Evolutionary conservation across 2,888 invertebrate species (phyloP).

Genomic region (Lepidochrysops patricia): DNA sequence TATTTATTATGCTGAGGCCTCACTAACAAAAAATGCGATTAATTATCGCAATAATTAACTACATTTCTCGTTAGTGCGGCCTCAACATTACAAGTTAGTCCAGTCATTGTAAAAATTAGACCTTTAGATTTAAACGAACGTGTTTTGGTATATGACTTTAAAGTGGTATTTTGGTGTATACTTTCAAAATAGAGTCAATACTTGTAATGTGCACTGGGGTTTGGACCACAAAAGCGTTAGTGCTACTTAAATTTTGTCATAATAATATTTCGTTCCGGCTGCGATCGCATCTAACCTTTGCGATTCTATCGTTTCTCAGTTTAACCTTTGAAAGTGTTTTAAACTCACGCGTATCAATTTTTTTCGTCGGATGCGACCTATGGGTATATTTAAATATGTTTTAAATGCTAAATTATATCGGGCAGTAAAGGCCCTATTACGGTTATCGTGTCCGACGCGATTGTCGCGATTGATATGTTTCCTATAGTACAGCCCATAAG

Average conservation of each 20-base stretch:
- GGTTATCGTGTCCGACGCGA: background rate
- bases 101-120: slow-evolving; percentile 5
- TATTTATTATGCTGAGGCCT: too few relatives aligned
- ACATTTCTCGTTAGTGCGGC: too few relatives aligned
- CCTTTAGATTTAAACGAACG: background rate
- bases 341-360: background rate
- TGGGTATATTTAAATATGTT: background rate
- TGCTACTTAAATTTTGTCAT: too few relatives aligned
- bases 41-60: too few relatives aligned
- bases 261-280: too few relatives aligned
- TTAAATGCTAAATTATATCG: too few relatives aligned
- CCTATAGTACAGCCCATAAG: slow-evolving; percentile 29
- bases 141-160: slow-evolving; percentile 7
- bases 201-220: background rate
- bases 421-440: background rate
- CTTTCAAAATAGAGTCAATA: background rate
- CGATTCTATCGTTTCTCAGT: too few relatives aligned
- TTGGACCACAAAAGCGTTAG: background rate
- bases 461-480: background rate
- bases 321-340: too few relatives aligned
- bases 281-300: too few relatives aligned
- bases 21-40: too few relatives aligned
- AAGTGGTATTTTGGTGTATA: background rate
- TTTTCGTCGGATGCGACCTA: background rate
- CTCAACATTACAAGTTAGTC: slow-evolving; percentile 5